phyloP scores from a whole-genome alignment of 2,797 vertebrate genomes.

The Spondyliosoma cantharus region DNA sequence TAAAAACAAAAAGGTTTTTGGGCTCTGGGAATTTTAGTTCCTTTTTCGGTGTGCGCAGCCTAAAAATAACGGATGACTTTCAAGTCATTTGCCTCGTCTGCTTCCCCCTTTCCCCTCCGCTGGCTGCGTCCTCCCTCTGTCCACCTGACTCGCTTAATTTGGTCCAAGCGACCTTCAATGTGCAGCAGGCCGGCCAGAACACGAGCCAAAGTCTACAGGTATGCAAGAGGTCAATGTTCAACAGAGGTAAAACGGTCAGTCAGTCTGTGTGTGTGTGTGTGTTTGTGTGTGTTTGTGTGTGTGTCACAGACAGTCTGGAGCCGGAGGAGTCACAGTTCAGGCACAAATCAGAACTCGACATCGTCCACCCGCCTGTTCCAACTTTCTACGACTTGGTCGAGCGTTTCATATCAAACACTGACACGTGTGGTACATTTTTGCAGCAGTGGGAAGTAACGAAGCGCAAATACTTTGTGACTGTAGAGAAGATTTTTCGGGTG shows the following conservation, averaged over 20 bases:
- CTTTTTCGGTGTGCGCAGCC: neutral
- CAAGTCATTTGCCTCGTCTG: rapidly evolving
- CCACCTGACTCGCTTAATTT: neutral
- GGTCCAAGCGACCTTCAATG: neutral
- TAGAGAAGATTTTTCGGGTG: too few relatives aligned
- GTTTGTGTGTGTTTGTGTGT: neutral
- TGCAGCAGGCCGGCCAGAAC: neutral
- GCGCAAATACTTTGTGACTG: too few relatives aligned
- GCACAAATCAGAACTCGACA: neutral
- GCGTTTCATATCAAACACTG: neutral
- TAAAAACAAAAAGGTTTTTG: too few relatives aligned
- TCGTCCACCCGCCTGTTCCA: too few relatives aligned
- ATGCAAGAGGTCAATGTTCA: constrained; percentile 1
- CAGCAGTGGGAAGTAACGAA: too few relatives aligned
- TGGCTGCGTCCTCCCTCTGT: neutral
- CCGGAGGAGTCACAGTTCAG: neutral
- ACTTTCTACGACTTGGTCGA: too few relatives aligned
- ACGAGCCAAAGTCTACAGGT: neutral
- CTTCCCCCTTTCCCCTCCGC: neutral
- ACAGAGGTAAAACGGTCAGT: constrained; percentile 2
- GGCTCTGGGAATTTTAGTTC: neutral
- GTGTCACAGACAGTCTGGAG: neutral
- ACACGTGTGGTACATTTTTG: too few relatives aligned
- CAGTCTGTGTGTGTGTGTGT: neutral
- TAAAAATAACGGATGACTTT: neutral